A percentile compares a stretch with the other conserved stretches of the same genome.
Conservation (phyloP, 1,140 invertebrate genomes). For the Xylocopa sonorina region DNA sequence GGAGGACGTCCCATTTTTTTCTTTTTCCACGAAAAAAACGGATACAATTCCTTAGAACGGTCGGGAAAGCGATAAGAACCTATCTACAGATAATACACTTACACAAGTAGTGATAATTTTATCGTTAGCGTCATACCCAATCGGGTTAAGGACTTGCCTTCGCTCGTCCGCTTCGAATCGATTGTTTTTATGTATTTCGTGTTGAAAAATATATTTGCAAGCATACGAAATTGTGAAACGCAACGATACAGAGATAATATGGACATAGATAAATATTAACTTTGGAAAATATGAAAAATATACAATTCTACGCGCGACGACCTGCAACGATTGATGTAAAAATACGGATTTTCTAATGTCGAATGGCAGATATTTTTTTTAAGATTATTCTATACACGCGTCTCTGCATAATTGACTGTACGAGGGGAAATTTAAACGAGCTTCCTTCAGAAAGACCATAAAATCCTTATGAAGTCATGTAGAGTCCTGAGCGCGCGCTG, state of each 20-base stretch:
- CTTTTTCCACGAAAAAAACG: neutral
- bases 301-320: no score
- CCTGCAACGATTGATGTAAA: no score
- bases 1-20: neutral
- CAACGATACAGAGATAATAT: neutral
- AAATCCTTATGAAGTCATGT: neutral
- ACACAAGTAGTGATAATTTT: slow-evolving; percentile 14
- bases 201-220: neutral
- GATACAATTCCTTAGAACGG: neutral
- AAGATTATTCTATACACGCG: no score
- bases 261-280: neutral
- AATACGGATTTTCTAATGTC: no score
- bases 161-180: slow-evolving; percentile 7
- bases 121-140: slow-evolving; percentile 1
- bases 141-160: slow-evolving; percentile 21
- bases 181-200: neutral
- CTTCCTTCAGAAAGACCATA: neutral
- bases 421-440: neutral
- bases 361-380: no score
- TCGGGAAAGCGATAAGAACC: slow-evolving; percentile 15
- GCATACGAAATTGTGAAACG: neutral
- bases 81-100: slow-evolving; percentile 28
- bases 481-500: neutral
- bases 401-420: no score
- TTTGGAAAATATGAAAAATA: no score